Conservation (phyloP, 2,797 vertebrate species). For the Adelosebastes latens region DNA sequence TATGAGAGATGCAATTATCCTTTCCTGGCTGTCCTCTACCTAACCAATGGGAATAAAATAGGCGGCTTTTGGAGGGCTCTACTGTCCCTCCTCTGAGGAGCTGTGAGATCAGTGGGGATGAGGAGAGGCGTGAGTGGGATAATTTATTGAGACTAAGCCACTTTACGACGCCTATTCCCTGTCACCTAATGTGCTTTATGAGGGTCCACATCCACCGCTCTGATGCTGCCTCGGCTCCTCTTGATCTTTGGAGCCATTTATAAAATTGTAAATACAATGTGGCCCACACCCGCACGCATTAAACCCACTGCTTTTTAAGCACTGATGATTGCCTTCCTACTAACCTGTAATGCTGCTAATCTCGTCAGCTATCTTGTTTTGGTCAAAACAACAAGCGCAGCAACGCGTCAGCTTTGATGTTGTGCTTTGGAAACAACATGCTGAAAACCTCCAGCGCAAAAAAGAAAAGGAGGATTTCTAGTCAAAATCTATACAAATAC, state of each 20-base stretch:
- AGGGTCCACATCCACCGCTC: not conserved
- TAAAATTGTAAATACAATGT: not conserved
- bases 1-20: not conserved
- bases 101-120: not conserved
- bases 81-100: not conserved
- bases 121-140: not conserved
- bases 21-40: not conserved
- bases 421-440: conserved; percentile 30
- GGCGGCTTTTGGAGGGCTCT: not conserved
- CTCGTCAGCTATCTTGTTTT: conserved; percentile 5
- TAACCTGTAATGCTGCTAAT: not conserved
- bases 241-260: conserved; percentile 36
- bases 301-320: not conserved
- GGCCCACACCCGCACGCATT: not conserved
- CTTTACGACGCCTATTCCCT: conserved; percentile 4
- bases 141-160: conserved; percentile 23
- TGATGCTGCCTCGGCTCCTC: not conserved
- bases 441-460: not conserved
- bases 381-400: not conserved
- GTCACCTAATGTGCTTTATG: conserved; percentile 41
- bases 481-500: not conserved
- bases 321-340: not conserved
- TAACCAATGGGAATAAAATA: not conserved
- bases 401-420: not conserved
- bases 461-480: not conserved